Percentiles rank a stretch among this genome's conserved stretches.
These are phyloP conservation scores for Anoplopoma fimbria DNA, from an alignment of 2,113 vertebrate species.

Conservation along the genomic window DNA sequence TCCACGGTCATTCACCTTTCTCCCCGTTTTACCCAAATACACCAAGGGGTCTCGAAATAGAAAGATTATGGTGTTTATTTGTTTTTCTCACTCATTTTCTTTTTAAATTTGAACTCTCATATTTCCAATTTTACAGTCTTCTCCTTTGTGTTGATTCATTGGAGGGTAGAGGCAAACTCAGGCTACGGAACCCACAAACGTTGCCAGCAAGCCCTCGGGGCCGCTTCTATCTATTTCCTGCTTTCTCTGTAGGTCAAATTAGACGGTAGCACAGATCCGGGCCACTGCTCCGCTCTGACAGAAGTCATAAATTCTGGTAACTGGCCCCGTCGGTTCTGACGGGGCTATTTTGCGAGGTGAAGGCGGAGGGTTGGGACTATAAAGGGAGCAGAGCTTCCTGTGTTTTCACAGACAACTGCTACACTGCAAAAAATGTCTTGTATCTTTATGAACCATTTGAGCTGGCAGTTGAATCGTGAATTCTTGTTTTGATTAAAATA, in stretches of 20 bases:
- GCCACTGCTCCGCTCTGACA: conserved; percentile 71
- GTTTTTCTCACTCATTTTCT: background rate
- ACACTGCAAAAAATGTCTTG: conserved; percentile 54
- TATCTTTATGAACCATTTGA: background rate
- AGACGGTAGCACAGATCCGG: conserved; percentile 64
- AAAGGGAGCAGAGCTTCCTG: conserved; percentile 63
- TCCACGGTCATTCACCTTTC: background rate
- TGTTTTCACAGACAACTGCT: conserved; percentile 59
- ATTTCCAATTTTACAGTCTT: conserved; percentile 17
- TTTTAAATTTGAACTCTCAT: background rate
- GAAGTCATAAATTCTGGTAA: conserved; percentile 76
- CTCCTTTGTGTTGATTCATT: conserved; percentile 26
- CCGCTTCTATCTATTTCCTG: conserved; percentile 60
- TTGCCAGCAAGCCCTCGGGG: conserved; percentile 48
- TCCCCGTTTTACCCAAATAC: conserved; percentile 37
- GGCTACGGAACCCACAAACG: conserved; percentile 34
- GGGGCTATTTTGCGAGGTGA: conserved; percentile 67
- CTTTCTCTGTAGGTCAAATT: conserved; percentile 80
- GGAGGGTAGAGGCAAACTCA: conserved; percentile 12
- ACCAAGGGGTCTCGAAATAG: conserved; percentile 27
- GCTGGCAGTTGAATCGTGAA: background rate
- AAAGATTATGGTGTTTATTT: conserved; percentile 36
- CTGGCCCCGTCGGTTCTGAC: conserved; percentile 70
- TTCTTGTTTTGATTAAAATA: conserved; percentile 28
- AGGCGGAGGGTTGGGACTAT: conserved; percentile 59